Evolutionary conservation across 2,113 vertebrate genomes (phyloP), one percentile per base, ranked within the genome.

Genomic region (Steatornis caripensis): DNA sequence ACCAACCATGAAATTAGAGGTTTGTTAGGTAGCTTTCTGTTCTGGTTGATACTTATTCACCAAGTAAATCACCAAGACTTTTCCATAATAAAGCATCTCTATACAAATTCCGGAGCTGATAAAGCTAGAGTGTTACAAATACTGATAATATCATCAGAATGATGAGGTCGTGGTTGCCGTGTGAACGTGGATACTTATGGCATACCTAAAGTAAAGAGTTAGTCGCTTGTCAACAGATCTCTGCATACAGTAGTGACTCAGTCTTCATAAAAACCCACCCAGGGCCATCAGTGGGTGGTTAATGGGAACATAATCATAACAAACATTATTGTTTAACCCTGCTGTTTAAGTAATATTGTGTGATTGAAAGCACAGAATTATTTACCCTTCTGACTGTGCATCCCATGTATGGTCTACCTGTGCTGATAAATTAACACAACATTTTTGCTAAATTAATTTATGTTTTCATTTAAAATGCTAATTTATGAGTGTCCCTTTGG

Each of bases 311-410:
- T 32, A 94, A 91, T 81, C 57, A 89, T 70, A 92, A 70, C 71
- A 96, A 96, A 92, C 75, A 49, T 79, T 83, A 55, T 76, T 85
- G 62, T 90, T 92, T 89, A 96, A 91, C 76, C 64, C 91, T 92
- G 92, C 94, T 95, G 89, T 93, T 92, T 93, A 85, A 91, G 61
- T 69, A 93, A 65, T 21, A 29, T 27, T 51, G 79, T 55, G 26
- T 43, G 57, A 53, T 48, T 82, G 64, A 83, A 92, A 91, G 43
- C 22, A 84, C 39, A 82, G 18, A 82, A 88, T 84, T 95, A 84
- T 77, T 97, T 90, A 82, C 68, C 30, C 66, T 92, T 93, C 89
- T 62, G 72, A 89, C 45, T 87, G 22, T 34, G 20, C 88, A 93
- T 86, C 54, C 71, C 29, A 29, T 15, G 23, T 54, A 43, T 16